Percentiles rank a stretch among this genome's conserved stretches.
Conservation (phyloP, 2,113 vertebrate genomes). For the Taurulus bubalis region DNA sequence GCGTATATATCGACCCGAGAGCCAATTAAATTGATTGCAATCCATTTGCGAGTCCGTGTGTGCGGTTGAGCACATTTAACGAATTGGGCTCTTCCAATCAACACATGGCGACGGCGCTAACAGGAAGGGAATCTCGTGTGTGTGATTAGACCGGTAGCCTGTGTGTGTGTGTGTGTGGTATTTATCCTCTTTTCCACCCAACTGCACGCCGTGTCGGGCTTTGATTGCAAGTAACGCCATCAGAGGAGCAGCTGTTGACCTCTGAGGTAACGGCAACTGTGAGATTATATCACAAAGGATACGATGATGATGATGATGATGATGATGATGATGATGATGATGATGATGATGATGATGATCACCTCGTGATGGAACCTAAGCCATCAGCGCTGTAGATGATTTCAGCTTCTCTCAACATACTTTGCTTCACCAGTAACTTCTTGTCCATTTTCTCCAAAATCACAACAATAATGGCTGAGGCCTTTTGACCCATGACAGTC, state of each 20-base stretch:
- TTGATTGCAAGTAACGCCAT: constrained; percentile 2
- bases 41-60: constrained; percentile 4
- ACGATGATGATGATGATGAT: background rate
- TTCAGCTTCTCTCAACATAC: background rate
- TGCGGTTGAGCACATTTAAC: constrained; percentile 14
- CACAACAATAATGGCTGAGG: too few relatives aligned
- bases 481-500: too few relatives aligned
- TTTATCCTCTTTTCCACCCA: background rate
- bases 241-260: constrained; percentile 15
- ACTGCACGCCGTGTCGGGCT: background rate
- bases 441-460: too few relatives aligned
- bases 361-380: background rate
- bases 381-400: background rate
- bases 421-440: too few relatives aligned
- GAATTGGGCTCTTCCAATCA: background rate
- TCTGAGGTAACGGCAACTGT: background rate
- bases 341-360: background rate
- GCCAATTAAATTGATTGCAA: constrained; percentile 23
- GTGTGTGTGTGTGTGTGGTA: background rate
- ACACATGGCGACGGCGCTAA: background rate
- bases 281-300: background rate
- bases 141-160: background rate
- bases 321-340: too few relatives aligned
- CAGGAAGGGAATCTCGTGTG: background rate
- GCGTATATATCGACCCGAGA: constrained; percentile 14